A percentile compares a stretch with the other conserved stretches of the same genome.
Evolutionary conservation across 2,113 vertebrate species (phyloP).

Genomic region (Cephalopterus ornatus): DNA sequence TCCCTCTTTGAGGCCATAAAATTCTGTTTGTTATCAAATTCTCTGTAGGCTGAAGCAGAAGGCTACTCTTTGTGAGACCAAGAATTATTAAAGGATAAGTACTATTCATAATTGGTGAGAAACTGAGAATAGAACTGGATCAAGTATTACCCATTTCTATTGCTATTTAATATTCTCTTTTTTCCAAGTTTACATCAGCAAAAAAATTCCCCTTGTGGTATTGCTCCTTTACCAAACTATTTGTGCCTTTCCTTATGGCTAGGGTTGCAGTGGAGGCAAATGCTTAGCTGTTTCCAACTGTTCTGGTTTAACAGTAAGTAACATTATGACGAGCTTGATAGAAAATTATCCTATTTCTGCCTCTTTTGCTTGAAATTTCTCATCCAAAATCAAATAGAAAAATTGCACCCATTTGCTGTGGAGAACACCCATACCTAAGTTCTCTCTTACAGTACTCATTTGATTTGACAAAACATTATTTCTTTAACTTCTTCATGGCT

Average conservation of each 20-base stretch:
- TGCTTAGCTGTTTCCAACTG: background rate
- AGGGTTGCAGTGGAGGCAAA: background rate
- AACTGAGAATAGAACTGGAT: background rate
- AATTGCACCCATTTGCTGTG: background rate
- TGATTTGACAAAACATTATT: background rate
- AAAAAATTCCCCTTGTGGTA: constrained; percentile 44
- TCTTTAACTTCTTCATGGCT: background rate
- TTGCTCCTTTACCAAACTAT: constrained; percentile 26
- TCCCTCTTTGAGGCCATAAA: background rate
- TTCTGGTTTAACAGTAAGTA: background rate
- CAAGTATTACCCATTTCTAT: background rate
- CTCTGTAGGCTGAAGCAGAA: background rate
- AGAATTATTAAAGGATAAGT: background rate
- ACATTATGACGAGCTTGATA: background rate
- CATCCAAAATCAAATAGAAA: constrained; percentile 1
- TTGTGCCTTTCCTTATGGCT: constrained; percentile 10
- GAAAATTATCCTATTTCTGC: background rate
- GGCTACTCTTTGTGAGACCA: background rate
- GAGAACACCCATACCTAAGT: background rate
- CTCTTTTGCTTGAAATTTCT: background rate
- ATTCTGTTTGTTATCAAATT: background rate
- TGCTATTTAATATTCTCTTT: constrained; percentile 11
- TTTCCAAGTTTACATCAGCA: constrained; percentile 40
- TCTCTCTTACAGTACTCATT: background rate
- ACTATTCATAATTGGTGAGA: background rate